A percentile compares a stretch with the other conserved stretches of the same genome.
phyloP scores from a whole-genome alignment of 2,888 invertebrate species.

The Pyrrhosoma nymphula region DNA sequence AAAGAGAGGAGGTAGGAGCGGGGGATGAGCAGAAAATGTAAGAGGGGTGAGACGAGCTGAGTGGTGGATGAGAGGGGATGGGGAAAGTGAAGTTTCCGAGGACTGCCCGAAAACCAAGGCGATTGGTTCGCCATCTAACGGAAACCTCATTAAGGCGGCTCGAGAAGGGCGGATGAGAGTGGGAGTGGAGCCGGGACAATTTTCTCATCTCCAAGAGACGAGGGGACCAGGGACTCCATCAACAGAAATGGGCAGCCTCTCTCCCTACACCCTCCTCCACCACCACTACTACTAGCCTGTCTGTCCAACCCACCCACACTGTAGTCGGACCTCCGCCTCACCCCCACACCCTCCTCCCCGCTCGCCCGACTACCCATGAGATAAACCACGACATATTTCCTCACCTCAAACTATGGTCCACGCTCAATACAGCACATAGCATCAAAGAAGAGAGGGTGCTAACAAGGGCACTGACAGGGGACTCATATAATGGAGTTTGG shows the following conservation, averaged over 20 bases:
- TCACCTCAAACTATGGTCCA: background rate
- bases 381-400: background rate
- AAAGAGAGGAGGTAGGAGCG: background rate
- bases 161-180: background rate
- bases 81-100: slow-evolving; percentile 35
- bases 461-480: background rate
- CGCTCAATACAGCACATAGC: background rate
- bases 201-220: slow-evolving; percentile 33
- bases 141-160: slow-evolving; percentile 31
- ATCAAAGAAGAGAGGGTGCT: background rate
- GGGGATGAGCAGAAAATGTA: background rate
- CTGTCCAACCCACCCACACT: background rate
- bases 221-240: slow-evolving; percentile 7
- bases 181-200: background rate
- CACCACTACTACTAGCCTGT: background rate
- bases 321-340: background rate
- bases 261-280: background rate
- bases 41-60: background rate
- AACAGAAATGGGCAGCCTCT: background rate
- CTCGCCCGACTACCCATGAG: background rate
- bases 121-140: slow-evolving; percentile 54
- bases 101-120: background rate
- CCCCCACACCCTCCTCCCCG: background rate
- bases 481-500: background rate
- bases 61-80: slow-evolving; percentile 21